Evolutionary conservation across 2,888 invertebrate genomes (phyloP), one percentile per base, ranked within the genome.

Genomic region (Cryptophagus acutangulus): DNA sequence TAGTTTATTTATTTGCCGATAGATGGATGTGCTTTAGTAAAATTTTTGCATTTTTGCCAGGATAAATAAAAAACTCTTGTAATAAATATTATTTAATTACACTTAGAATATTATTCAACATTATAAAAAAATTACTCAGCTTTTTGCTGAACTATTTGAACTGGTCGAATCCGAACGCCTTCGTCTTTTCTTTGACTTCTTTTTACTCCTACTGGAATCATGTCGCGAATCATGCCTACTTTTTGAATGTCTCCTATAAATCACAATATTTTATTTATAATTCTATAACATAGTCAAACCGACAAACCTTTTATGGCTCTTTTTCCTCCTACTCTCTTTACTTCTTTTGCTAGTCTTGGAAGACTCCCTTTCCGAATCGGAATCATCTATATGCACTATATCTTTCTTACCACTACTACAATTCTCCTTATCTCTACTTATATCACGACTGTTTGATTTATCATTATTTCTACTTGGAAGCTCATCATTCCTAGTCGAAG

Each of bases 251-350:
- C 66, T 66, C 42, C 65, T 64, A 37, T 28, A 61, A 45, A 43
- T 39, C 38, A 52, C 43, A 29, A 26, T 16, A 38, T 17, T 9
- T 10, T 10, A 14, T 3, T 8, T 17, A 16, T 20, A 12, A 16
- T 20, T 16, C 17, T 35, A 9, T 25, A 20, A 13, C 36, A 16
- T 14, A 29, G 10, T 8, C 13, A 26, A 31, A 1, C 8, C 2
- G 5, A 38, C 61, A 54, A 57, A 74, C 74, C 74, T 70, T 64
- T 70, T 73, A 51, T 71, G 71, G 2, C 70, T 67, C 43, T 68
- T 73, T 46, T 72, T 74, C 59, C 71, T 73, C 48, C 71, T 73
- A 41, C 67, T 68, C 66, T 68, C 46, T 53, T 67, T 13, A n/a
- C 4, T n/a, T 26, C 12, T 13, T 31, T 31, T n/a, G 31, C 15